Conservation (phyloP, 2,888 invertebrate genomes). For the Drosophila fungiperda region DNA sequence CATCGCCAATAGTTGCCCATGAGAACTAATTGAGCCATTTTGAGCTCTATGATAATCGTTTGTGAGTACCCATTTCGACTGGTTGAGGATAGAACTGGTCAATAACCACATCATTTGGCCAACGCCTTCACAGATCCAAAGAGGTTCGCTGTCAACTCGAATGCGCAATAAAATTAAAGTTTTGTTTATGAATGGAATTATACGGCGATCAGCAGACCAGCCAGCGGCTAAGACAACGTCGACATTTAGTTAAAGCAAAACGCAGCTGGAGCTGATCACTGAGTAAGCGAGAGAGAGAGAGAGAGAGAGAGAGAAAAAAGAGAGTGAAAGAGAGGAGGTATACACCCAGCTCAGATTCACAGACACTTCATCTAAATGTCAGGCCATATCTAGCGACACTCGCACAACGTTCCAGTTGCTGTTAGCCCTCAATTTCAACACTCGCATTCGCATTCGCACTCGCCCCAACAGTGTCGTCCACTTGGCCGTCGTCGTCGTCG, state of each 20-base stretch:
- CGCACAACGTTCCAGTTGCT: constrained; percentile 57
- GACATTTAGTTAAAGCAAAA: constrained; percentile 60
- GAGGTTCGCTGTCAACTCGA: constrained; percentile 58
- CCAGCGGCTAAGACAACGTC: constrained; percentile 38
- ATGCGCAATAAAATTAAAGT: constrained; percentile 79
- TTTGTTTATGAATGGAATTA: constrained; percentile 84
- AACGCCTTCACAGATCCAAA: constrained; percentile 55
- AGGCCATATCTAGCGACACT: constrained; percentile 83
- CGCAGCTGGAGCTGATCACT: constrained; percentile 64
- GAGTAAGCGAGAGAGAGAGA: not conserved
- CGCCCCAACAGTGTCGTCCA: constrained; percentile 32
- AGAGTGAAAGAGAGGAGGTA: not conserved
- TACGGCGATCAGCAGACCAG: constrained; percentile 35
- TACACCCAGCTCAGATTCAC: constrained; percentile 71
- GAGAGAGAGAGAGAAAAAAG: constrained; percentile 13
- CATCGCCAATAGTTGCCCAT: constrained; percentile 31
- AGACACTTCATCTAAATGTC: constrained; percentile 85
- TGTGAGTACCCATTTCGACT: constrained; percentile 53
- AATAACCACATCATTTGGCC: constrained; percentile 34
- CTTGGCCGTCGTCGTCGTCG: constrained; percentile 42
- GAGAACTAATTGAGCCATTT: constrained; percentile 83
- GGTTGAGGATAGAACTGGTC: constrained; percentile 26
- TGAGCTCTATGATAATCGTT: constrained; percentile 73
- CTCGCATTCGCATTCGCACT: constrained; percentile 63
- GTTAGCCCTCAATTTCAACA: constrained; percentile 70